Evolutionary conservation across 2,888 invertebrate species (phyloP).

Genomic region (Agriotes lineatus): DNA sequence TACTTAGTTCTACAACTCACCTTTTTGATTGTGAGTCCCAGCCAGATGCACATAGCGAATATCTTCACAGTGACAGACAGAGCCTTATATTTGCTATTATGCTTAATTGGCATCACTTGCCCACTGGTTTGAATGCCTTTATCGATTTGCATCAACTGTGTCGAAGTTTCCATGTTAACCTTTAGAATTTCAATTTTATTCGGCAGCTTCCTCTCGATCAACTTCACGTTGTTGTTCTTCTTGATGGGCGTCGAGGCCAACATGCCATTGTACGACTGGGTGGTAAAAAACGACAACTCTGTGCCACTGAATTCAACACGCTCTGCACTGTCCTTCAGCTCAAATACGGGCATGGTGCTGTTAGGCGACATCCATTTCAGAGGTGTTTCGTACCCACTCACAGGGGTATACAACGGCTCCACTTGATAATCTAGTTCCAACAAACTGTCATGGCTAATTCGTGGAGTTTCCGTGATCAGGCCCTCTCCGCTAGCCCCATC

Average conservation of each 20-base stretch:
- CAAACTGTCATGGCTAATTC: slow-evolving; percentile 22
- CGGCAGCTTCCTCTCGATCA: no score
- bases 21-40: slow-evolving; percentile 56
- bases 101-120: no score
- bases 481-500: slow-evolving; percentile 35
- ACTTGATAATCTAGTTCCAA: slow-evolving; percentile 28
- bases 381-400: slow-evolving; percentile 14
- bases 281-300: slow-evolving; percentile 57
- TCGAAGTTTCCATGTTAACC: not conserved
- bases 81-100: not conserved
- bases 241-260: slow-evolving; percentile 57
- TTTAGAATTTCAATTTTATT: not conserved
- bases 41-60: slow-evolving; percentile 53
- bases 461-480: slow-evolving; percentile 39
- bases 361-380: slow-evolving; percentile 8
- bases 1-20: no score
- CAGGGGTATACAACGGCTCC: not conserved
- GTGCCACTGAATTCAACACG: slow-evolving; percentile 45
- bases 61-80: slow-evolving; percentile 41
- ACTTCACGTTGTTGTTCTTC: slow-evolving; percentile 11
- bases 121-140: slow-evolving; percentile 15
- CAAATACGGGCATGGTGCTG: not conserved
- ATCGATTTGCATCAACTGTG: slow-evolving; percentile 3
- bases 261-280: slow-evolving; percentile 53
- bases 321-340: not conserved